Evolutionary conservation across 2,113 vertebrate genomes (phyloP), one percentile per base, ranked within the genome.

Genomic region (Athene cunicularia): DNA sequence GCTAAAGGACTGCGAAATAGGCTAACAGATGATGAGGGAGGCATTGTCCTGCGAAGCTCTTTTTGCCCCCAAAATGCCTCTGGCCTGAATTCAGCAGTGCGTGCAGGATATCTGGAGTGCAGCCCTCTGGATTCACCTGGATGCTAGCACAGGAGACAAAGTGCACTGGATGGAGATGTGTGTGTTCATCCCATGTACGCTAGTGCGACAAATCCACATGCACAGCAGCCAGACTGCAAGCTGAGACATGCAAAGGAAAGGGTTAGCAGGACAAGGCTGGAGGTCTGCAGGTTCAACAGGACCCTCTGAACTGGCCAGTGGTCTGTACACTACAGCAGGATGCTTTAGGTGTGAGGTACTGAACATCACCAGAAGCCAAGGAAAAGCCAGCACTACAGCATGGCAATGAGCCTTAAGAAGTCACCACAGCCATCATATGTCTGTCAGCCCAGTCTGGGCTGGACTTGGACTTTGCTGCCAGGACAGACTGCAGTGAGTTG

Each of bases 161-260:
- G 28, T 14, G 11, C 4, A 1, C 16, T 32, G 49, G n/a, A 27
- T 58, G 59, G 30, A 64, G 20, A 32, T 35, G 41, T 0, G 0
- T n/a, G 8, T 49, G 33, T 47, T 50, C 18, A 2, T 55, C 17
- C 20, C 14, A 10, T 1, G 2, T 26, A 32, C 0, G 0, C 14
- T 33, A n/a, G 9, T 14, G 30, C 0, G 2, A 32, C 17, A 4
- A 45, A 30, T 21, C 28, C 32, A 47, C 22, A 3, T 0, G 0
- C 5, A 22, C 37, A 35, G n/a, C 23, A 81, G 33, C 50, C 43
- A 17, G 28, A 12, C 43, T 41, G 9, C 2, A 5, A 88, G 28
- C 28, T 63, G 60, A 76, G 33, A 16, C 12, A 1, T 17, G 18
- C 39, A 33, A 56, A 53, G 11, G 10, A 7, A 35, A 52, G 27